Evolutionary conservation across 2,797 vertebrate genomes (phyloP).

Genomic region (Distichodus sexfasciatus): DNA sequence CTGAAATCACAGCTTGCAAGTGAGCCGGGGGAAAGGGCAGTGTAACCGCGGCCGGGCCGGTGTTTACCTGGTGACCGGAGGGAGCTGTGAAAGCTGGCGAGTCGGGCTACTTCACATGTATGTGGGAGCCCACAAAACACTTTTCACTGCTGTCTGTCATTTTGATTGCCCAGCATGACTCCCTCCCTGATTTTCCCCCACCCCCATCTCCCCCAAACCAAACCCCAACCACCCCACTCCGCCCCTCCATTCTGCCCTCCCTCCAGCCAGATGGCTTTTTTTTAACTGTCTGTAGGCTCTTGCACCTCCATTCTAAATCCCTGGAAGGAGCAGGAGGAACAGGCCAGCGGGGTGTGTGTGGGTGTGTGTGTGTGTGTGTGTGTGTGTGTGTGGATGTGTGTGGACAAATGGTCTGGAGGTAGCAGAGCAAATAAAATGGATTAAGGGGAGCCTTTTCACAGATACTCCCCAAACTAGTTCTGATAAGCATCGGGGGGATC

Average conservation of each 20-base stretch:
- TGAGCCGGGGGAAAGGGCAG: constrained; percentile 59
- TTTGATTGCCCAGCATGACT: constrained; percentile 92
- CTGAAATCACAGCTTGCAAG: constrained; percentile 55
- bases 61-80: constrained; percentile 81
- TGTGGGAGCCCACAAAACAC: constrained; percentile 94
- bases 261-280: constrained; percentile 93
- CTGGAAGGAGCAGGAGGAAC: constrained; percentile 62
- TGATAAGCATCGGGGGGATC: constrained; percentile 20
- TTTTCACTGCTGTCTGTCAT: constrained; percentile 95
- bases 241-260: constrained; percentile 54
- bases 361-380: too few relatives aligned
- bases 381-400: too few relatives aligned
- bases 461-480: constrained; percentile 77
- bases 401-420: constrained; percentile 98
- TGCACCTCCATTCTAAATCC: constrained; percentile 95
- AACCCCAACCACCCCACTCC: constrained; percentile 54
- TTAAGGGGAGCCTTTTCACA: constrained; percentile 87
- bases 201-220: constrained; percentile 53
- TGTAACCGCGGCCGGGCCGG: constrained; percentile 53
- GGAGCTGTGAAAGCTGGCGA: constrained; percentile 91
- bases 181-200: constrained; percentile 73
- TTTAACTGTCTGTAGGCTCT: constrained; percentile 89
- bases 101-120: constrained; percentile 95
- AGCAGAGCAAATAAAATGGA: constrained; percentile 93
- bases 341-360: constrained; percentile 51